Evolutionary conservation across 2,888 invertebrate species (phyloP), one percentile per base, ranked within the genome.

Genomic region (Drosophila diplacantha): DNA sequence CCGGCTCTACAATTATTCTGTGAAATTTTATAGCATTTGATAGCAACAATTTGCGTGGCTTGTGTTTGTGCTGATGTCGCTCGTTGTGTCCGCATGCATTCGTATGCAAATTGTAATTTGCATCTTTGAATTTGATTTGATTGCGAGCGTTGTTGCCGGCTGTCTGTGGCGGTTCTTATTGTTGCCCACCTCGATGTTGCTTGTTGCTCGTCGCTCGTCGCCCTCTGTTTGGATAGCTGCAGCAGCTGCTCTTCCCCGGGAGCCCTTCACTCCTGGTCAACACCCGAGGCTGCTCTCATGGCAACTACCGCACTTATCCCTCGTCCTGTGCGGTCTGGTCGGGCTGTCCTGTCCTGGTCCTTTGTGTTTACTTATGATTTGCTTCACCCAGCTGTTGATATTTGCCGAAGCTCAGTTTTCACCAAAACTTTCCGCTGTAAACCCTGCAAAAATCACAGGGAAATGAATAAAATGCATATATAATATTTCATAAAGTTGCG

Each of bases 51-150:
- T 66, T 66, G 35, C 37, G 46, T 35, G 47, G 55, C 49, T 64
- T 37, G 51, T 39, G 59, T 31, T 67, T 57, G 24, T 65, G 51
- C 29, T 52, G 53, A 37, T 56, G 31, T 32, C 41, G 47, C 37
- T 55, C 46, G 38, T 52, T 44, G 37, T 46, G 56, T 35, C 61
- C 66, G 75, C 55, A 73, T 73, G 69, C 59, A 68, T 68, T 66
- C 49, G 83, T 67, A 72, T 84, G 75, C 77, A 84, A 84, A 80
- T 72, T 83, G 70, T 69, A 74, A 84, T 81, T 81, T 84, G 84
- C 81, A 81, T 81, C 69, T 84, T 81, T 80, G 71, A 74, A 73
- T 80, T 66, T 69, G 69, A 79, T 69, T 82, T 69, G 60, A 58
- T 70, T 78, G 66, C 67, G 58, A 22, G 58, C 1, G 24, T 2